Evolutionary conservation across 2,888 invertebrate genomes (phyloP).

Genomic region (Parelbella ahira): DNA sequence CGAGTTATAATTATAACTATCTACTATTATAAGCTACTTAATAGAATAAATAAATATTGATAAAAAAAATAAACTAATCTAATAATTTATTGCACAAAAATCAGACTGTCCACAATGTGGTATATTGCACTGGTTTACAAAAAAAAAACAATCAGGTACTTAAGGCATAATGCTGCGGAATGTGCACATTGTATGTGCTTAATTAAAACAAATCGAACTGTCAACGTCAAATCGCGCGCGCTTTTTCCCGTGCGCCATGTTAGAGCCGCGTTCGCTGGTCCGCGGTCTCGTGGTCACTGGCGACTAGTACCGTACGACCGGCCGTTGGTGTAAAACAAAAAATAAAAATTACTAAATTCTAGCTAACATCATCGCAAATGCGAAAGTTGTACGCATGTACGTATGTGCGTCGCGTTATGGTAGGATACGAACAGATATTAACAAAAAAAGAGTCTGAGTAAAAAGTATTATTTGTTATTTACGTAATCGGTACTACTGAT

Average conservation of each 20-base stretch:
- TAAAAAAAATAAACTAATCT: constrained; percentile 38
- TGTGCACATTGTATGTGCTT: constrained; percentile 30
- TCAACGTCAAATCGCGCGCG: constrained; percentile 32
- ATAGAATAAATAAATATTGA: constrained; percentile 30
- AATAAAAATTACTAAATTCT: too few relatives aligned
- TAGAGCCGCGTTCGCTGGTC: constrained; percentile 48
- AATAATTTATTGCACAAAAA: constrained; percentile 62
- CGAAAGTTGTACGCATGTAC: too few relatives aligned
- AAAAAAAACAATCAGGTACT: constrained; percentile 54
- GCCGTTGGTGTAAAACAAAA: constrained; percentile 16
- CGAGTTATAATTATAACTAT: too few relatives aligned
- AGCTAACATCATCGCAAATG: too few relatives aligned
- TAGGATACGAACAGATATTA: too few relatives aligned
- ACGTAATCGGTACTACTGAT: too few relatives aligned
- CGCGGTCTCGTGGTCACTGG: constrained; percentile 39
- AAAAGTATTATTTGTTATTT: too few relatives aligned
- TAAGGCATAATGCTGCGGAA: constrained; percentile 30
- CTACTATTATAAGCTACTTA: constrained; percentile 21
- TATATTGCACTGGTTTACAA: constrained; percentile 57
- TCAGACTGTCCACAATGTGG: constrained; percentile 68
- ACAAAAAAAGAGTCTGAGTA: too few relatives aligned
- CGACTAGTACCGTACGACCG: constrained; percentile 29
- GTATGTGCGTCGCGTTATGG: too few relatives aligned
- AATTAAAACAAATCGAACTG: constrained; percentile 31
- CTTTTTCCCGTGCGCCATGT: constrained; percentile 36